These are phyloP conservation scores for Ambastaia sidthimunki DNA, from an alignment of 2,797 vertebrate species.

Conservation along the genomic window DNA sequence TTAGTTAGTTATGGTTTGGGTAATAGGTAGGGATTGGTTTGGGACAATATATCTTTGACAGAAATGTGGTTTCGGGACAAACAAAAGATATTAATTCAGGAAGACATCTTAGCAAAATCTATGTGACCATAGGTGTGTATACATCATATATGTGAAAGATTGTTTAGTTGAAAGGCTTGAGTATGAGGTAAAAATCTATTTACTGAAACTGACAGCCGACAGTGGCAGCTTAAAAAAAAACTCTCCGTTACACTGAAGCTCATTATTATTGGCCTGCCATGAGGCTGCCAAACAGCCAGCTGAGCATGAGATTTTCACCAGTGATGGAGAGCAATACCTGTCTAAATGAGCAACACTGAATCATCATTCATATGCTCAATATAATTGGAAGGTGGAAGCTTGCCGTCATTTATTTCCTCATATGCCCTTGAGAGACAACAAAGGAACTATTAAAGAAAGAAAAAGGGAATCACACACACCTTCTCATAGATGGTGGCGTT, in stretches of 20 bases:
- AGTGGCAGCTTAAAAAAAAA: slow-evolving; percentile 13
- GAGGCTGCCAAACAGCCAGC: slow-evolving; percentile 13
- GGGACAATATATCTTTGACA: no score
- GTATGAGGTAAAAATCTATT: not conserved
- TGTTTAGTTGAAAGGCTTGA: not conserved
- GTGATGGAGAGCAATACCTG: not conserved
- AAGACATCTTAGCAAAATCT: no score
- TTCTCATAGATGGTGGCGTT: slow-evolving; percentile 97
- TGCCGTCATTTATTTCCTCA: not conserved
- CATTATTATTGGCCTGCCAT: slow-evolving; percentile 32
- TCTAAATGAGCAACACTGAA: slow-evolving; percentile 21
- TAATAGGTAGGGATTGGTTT: no score
- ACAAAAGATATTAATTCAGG: no score
- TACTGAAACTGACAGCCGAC: slow-evolving; percentile 11
- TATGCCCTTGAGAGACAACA: slow-evolving; percentile 15
- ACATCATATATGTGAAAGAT: not conserved
- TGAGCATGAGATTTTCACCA: not conserved
- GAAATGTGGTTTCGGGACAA: no score
- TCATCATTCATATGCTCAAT: slow-evolving; percentile 35
- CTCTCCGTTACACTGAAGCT: slow-evolving; percentile 22
- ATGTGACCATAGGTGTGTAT: not conserved
- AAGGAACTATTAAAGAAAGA: not conserved
- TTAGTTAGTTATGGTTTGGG: no score
- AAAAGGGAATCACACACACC: slow-evolving; percentile 70
- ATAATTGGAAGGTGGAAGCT: slow-evolving; percentile 11